Percentiles rank a stretch among this genome's conserved stretches.
Evolutionary conservation across 2,113 vertebrate species (phyloP).

Genomic region (Pomatostomus ruficeps): DNA sequence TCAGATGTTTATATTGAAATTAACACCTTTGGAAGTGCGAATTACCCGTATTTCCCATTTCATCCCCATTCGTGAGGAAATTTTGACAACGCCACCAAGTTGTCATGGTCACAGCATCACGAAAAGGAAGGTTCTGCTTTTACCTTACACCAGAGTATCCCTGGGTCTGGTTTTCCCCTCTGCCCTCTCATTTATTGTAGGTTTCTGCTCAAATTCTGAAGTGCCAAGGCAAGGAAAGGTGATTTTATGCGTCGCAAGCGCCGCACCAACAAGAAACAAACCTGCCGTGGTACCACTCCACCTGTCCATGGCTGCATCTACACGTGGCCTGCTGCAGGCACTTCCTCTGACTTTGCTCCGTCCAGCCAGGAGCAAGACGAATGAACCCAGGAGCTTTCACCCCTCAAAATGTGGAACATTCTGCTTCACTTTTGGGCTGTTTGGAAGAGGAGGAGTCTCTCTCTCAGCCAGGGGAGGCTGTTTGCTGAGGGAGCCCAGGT

Average conservation of each 20-base stretch:
- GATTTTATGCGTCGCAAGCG: not conserved
- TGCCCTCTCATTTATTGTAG: not conserved
- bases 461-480: not conserved
- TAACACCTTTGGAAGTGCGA: not conserved
- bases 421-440: not conserved
- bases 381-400: not conserved
- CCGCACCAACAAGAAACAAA: not conserved
- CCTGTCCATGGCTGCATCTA: not conserved
- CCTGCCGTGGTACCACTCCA: not conserved
- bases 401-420: accelerated
- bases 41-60: not conserved
- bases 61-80: not conserved
- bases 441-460: not conserved
- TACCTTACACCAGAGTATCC: not conserved
- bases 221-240: not conserved
- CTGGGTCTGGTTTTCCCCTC: not conserved
- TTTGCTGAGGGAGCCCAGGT: not conserved
- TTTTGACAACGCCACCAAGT: not conserved
- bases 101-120: not conserved
- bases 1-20: not conserved
- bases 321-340: not conserved
- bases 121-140: not conserved
- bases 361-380: not conserved
- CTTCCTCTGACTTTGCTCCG: not conserved
- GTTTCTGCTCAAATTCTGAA: not conserved